These are phyloP conservation scores for Glaucopsyche alexis DNA, from an alignment of 2,888 invertebrate genomes.

Conservation along the genomic window DNA sequence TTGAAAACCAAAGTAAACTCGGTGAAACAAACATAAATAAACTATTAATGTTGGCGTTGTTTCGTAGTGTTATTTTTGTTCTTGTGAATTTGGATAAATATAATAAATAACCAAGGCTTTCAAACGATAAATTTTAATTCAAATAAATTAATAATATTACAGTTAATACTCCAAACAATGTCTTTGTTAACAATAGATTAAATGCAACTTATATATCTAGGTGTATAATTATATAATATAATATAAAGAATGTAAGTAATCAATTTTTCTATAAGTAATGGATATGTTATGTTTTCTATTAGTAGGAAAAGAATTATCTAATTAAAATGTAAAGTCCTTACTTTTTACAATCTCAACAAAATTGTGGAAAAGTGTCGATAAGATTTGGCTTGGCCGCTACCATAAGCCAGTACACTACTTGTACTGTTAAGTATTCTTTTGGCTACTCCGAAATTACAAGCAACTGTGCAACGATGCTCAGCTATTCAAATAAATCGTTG, in stretches of 20 bases:
- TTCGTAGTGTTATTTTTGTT: too few relatives aligned
- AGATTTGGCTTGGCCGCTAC: not conserved
- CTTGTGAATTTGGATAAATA: not conserved
- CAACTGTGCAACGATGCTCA: too few relatives aligned
- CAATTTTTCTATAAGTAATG: constrained; percentile 21
- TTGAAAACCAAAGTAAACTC: too few relatives aligned
- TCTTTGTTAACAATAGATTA: constrained; percentile 31
- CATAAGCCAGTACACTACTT: too few relatives aligned
- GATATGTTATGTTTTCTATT: constrained; percentile 30
- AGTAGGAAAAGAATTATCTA: not conserved
- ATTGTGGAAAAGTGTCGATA: not conserved
- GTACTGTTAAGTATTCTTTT: too few relatives aligned
- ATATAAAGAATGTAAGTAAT: not conserved
- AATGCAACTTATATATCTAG: constrained; percentile 30
- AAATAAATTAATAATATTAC: constrained; percentile 32
- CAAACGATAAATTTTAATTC: constrained; percentile 30
- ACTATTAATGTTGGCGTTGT: too few relatives aligned
- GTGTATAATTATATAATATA: not conserved
- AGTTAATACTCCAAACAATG: constrained; percentile 34
- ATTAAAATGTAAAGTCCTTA: not conserved
- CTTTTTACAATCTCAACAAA: not conserved
- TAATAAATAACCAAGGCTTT: not conserved
- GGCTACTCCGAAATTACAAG: too few relatives aligned
- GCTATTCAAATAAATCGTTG: too few relatives aligned
- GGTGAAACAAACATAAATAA: too few relatives aligned